Percentiles rank a stretch among this genome's conserved stretches.
Conservation (phyloP, 1,140 invertebrate species). For the Cotesia glomerata region DNA sequence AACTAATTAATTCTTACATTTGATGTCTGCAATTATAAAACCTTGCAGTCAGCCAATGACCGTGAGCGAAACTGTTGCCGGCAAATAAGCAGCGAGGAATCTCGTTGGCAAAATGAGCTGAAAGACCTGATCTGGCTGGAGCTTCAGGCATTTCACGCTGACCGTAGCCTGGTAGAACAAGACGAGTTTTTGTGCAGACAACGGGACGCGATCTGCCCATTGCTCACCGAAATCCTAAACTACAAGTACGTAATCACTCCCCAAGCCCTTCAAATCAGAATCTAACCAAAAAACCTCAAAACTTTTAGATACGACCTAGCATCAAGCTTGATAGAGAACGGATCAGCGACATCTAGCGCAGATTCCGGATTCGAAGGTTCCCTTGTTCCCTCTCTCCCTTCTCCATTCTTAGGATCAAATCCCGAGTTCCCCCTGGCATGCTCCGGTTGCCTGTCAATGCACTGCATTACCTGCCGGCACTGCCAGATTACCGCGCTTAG, state of each 20-base stretch:
- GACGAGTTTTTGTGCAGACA: conserved; percentile 78
- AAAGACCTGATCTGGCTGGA: conserved; percentile 92
- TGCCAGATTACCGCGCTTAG: conserved; percentile 75
- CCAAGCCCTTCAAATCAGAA: too few species aligned
- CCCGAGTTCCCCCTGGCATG: conserved; percentile 48
- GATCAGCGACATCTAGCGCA: conserved; percentile 21
- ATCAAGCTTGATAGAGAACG: not conserved
- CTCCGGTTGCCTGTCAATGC: conserved; percentile 72
- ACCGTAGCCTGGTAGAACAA: conserved; percentile 74
- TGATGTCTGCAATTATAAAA: not conserved
- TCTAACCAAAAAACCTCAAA: not conserved
- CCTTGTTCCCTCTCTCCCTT: conserved; percentile 29
- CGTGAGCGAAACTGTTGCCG: conserved; percentile 48
- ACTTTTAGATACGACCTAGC: conserved; percentile 44
- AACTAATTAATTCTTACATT: not conserved
- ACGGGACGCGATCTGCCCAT: conserved; percentile 71
- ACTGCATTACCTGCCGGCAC: conserved; percentile 72
- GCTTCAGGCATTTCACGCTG: conserved; percentile 81
- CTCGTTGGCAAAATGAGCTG: conserved; percentile 84
- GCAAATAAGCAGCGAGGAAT: conserved; percentile 81
- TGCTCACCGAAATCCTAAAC: conserved; percentile 78
- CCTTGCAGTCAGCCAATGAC: conserved; percentile 35
- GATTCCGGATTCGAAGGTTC: conserved; percentile 28
- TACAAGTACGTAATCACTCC: conserved; percentile 66
- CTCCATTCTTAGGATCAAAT: conserved; percentile 14